Base-by-base conservation (phyloP, 2,888 invertebrate species). In the Synanthedon vespiformis region DNA sequence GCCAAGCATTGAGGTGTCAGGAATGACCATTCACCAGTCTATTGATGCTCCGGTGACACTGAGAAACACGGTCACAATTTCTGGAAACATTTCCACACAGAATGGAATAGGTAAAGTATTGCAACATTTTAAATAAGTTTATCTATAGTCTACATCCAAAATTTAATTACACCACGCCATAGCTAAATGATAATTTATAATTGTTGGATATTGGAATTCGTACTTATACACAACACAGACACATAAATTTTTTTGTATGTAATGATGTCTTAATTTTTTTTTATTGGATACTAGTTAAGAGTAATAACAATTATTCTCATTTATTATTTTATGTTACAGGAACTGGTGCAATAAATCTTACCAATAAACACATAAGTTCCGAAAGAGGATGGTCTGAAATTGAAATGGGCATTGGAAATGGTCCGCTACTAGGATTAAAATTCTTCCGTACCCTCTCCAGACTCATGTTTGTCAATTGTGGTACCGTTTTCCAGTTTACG, bases 31-130 rank as follows among this genome's bases (percentile, higher is more conserved):
- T 69, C 91, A 93, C 16, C 97, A 98, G 74, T 96, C 97, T 0
- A 95, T 98, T 50, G 97, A 98, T 75, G 94, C 96, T 49, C 98
- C 98, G 0, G 85, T 98, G 22, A 96, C 97, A 0, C 80, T 92
- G 52, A 92, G 92, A 63, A 95, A 98, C 66, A 96, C 96, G 1
- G 90, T 94, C 60, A 93, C 93, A 0, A 84, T 98, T 64, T 92
- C 94, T 10, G 96, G 96, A 6, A 92, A 93, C 64, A 88, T 96
- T 53, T 92, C 91, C 53, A 94, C 95, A 1, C 93, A 95, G 62
- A 98, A 98, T 88, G 97, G 98, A 14, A 94, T 92, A 57, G 96
- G 94, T 89, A 64, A 71, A 59, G 44, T 34, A 2, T 16, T n/a
- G n/a, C n/a, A n/a, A n/a, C n/a, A n/a, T n/a, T n/a, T n/a, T n/a